These are phyloP conservation scores for Oenanthe melanoleuca DNA, from an alignment of 2,113 vertebrate species.

Conservation along the genomic window DNA sequence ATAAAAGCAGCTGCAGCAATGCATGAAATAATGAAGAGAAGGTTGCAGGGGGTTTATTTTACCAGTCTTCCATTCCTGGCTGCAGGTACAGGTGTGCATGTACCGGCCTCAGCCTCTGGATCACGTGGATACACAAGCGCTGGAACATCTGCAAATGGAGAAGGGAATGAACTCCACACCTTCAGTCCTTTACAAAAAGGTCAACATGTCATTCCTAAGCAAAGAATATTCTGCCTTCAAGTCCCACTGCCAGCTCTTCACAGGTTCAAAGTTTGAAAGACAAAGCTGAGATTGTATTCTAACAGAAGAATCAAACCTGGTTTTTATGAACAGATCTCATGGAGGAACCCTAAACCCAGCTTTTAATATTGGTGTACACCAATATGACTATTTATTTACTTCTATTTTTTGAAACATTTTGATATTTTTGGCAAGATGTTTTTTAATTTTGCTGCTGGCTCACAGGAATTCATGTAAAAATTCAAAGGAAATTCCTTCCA, in stretches of 20 bases:
- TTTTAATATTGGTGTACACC: neutral
- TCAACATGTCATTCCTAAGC: neutral
- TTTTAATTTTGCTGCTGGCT: neutral
- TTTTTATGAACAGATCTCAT: neutral
- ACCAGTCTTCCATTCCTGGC: slow-evolving; percentile 98
- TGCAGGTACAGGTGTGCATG: slow-evolving; percentile 98
- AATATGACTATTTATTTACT: neutral
- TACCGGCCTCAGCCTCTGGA: slow-evolving; percentile 93
- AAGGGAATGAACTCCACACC: neutral
- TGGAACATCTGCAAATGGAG: slow-evolving; percentile 92
- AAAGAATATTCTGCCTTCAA: neutral
- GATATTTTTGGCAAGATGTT: neutral
- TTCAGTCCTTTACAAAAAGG: neutral
- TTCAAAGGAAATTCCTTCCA: neutral
- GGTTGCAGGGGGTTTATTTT: slow-evolving; percentile 31
- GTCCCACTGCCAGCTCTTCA: neutral
- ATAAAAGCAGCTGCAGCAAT: neutral
- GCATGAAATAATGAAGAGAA: neutral
- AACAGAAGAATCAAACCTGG: neutral
- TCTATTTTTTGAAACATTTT: neutral
- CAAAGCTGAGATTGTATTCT: neutral
- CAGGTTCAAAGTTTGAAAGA: neutral
- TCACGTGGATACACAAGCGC: slow-evolving; percentile 97
- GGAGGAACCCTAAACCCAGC: neutral
- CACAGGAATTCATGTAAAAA: neutral